phyloP scores from a whole-genome alignment of 2,888 invertebrate genomes.

The Oligia strigilis region DNA sequence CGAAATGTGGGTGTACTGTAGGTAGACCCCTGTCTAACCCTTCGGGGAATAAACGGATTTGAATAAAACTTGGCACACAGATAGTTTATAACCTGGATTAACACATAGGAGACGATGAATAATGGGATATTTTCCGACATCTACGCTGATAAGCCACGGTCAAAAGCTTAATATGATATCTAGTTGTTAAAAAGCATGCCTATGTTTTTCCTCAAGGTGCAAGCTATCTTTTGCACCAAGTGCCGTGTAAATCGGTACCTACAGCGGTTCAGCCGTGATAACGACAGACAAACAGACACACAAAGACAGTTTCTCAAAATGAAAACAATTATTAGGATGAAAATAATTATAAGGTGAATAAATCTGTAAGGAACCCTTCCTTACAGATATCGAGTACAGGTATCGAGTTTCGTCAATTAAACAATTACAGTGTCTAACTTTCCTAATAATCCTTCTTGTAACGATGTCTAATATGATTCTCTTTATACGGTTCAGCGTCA shows the following conservation, averaged over 20 bases:
- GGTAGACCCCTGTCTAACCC: background rate
- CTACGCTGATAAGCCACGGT: background rate
- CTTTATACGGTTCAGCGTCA: constrained; percentile 8
- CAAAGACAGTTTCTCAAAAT: background rate
- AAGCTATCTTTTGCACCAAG: background rate
- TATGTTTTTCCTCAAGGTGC: background rate
- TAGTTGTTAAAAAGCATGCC: background rate
- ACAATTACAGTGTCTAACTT: constrained; percentile 50
- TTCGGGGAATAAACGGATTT: background rate
- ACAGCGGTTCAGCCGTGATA: background rate
- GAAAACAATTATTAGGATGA: background rate
- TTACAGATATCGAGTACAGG: too few species aligned
- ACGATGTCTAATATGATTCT: constrained; percentile 2
- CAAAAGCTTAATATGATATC: background rate
- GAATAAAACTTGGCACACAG: too few species aligned
- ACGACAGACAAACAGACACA: background rate
- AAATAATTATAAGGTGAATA: too few species aligned
- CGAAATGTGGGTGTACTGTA: background rate
- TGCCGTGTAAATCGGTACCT: background rate
- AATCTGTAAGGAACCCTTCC: background rate
- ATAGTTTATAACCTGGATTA: background rate
- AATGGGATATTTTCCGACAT: too few species aligned
- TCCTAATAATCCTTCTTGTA: constrained; percentile 23
- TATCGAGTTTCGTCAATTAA: constrained; percentile 34
- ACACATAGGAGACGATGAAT: background rate